Percentiles rank a stretch among this genome's conserved stretches.
Conservation (phyloP, 2,888 invertebrate genomes). For the Bugulina stolonifera region DNA sequence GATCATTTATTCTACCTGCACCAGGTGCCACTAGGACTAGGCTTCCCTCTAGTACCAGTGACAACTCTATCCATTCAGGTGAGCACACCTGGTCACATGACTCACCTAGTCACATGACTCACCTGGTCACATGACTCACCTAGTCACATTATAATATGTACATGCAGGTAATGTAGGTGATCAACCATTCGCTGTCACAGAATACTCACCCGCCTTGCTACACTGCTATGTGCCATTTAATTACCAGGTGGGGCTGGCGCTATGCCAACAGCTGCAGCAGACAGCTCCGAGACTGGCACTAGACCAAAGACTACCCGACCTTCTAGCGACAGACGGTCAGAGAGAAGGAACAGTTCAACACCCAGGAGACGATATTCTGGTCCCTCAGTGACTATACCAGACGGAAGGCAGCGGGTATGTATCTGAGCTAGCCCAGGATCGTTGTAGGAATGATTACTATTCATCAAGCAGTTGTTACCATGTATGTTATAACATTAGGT, state of each 20-base stretch:
- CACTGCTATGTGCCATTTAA: not conserved
- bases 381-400: no score
- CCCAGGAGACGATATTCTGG: no score
- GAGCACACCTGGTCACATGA: constrained; percentile 2
- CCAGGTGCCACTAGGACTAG: not conserved
- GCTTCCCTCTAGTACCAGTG: not conserved
- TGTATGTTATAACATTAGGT: no score
- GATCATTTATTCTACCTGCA: not conserved
- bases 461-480: no score
- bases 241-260: not conserved
- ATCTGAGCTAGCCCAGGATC: no score
- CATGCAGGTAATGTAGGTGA: not conserved
- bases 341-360: no score
- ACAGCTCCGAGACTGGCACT: not conserved
- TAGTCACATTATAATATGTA: not conserved
- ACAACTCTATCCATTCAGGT: constrained; percentile 13
- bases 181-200: not conserved
- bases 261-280: not conserved
- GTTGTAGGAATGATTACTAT: no score
- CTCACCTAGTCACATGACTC: not conserved
- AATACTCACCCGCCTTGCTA: not conserved
- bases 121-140: not conserved
- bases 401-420: no score
- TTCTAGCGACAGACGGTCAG: not conserved
- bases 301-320: not conserved